phyloP scores from a whole-genome alignment of 2,113 vertebrate genomes.

The Corythornis madagascariensis region DNA sequence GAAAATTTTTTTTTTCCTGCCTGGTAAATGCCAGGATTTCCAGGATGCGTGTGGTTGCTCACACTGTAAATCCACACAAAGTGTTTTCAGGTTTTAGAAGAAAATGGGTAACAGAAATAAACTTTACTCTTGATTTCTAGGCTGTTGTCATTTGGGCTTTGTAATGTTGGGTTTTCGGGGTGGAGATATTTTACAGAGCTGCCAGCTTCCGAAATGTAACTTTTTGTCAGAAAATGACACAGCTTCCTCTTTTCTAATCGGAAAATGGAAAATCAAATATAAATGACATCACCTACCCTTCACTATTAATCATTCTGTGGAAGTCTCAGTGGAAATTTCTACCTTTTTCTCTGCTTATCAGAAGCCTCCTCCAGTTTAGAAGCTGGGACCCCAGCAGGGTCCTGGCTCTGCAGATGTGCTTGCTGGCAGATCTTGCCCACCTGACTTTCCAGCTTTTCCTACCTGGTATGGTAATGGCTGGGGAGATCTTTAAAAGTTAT shows the following conservation, averaged over 20 bases:
- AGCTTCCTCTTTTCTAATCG: conserved; percentile 53
- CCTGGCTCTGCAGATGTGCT: not conserved
- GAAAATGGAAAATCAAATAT: conserved; percentile 34
- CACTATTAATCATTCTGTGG: not conserved
- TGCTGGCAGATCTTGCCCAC: not conserved
- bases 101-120: not conserved
- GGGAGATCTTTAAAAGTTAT: not conserved
- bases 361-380: not conserved
- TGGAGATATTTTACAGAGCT: not conserved
- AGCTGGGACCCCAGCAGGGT: not conserved
- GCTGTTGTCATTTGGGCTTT: not conserved
- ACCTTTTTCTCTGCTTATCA: not conserved
- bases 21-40: not conserved
- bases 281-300: conserved; percentile 24
- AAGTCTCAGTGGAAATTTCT: conserved; percentile 3
- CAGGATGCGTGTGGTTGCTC: not conserved
- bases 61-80: not conserved
- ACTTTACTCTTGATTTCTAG: not conserved
- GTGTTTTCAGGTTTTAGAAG: not conserved
- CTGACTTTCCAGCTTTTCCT: not conserved
- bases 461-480: rapidly evolving
- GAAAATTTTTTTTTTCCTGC: not conserved
- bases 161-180: not conserved
- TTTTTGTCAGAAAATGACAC: not conserved
- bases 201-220: conserved; percentile 12